Conservation (phyloP, 2,888 invertebrate genomes). For the Unio delphinus region DNA sequence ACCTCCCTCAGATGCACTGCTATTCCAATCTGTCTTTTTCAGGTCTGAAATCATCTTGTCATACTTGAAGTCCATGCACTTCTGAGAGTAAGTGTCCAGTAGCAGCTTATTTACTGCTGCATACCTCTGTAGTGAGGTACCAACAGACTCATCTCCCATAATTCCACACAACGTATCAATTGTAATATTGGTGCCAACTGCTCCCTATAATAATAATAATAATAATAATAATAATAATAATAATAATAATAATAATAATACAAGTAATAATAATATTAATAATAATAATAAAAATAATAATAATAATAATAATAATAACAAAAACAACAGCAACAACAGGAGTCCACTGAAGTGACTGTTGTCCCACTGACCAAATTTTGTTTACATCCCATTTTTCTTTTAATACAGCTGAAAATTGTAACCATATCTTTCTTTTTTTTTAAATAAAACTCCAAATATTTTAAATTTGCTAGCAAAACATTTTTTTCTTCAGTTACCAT, state of each 20-base stretch:
- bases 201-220: conserved; percentile 61
- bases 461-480: no score
- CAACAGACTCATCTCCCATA: conserved; percentile 74
- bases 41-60: conserved; percentile 75
- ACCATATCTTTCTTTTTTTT: no score
- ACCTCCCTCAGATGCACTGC: conserved; percentile 76
- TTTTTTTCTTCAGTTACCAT: no score
- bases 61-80: conserved; percentile 89
- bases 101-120: conserved; percentile 83
- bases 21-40: conserved; percentile 78
- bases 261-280: not conserved
- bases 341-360: no score
- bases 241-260: conserved; percentile 1
- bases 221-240: conserved; percentile 1
- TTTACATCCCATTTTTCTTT: no score
- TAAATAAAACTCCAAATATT: no score
- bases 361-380: no score
- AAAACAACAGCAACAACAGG: not conserved
- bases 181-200: conserved; percentile 79
- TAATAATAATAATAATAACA: not conserved
- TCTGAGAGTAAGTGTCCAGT: conserved; percentile 78
- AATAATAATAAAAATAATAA: conserved; percentile 2
- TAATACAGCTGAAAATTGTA: no score
- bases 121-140: conserved; percentile 79
- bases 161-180: conserved; percentile 87